These are phyloP conservation scores for Linnaemya tessellans DNA, from an alignment of 2,888 invertebrate species.

Conservation along the genomic window DNA sequence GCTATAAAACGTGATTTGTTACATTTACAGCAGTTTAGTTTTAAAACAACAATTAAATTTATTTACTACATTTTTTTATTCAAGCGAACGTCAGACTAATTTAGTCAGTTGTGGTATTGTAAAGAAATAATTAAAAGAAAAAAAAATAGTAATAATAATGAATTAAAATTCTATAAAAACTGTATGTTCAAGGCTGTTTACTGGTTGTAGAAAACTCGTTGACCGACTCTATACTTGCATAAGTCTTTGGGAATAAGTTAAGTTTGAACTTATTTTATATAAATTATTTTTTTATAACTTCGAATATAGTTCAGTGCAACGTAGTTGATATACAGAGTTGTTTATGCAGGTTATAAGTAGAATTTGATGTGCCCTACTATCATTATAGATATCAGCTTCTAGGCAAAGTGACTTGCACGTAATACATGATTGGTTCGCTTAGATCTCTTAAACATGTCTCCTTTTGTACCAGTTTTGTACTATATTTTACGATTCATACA, in stretches of 20 bases:
- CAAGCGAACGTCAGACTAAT: conserved; percentile 51
- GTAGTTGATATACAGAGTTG: not conserved
- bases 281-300: not conserved
- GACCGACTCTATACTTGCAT: conserved; percentile 46
- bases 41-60: conserved; percentile 19
- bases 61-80: conserved; percentile 49
- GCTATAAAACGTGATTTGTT: conserved; percentile 19
- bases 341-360: not conserved
- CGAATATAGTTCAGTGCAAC: not conserved
- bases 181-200: conserved; percentile 63
- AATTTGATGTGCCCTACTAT: not conserved
- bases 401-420: no score
- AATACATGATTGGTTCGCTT: no score
- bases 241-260: conserved; percentile 31
- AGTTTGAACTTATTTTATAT: conserved; percentile 9
- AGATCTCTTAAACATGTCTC: no score
- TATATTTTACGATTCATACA: no score
- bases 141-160: conserved; percentile 11
- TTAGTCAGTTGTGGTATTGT: conserved; percentile 57
- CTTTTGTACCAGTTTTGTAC: no score
- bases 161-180: conserved; percentile 41
- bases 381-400: not conserved
- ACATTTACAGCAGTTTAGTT: conserved; percentile 19
- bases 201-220: conserved; percentile 47
- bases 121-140: conserved; percentile 20